Evolutionary conservation across 2,113 vertebrate species (phyloP), one percentile per base, ranked within the genome.

Genomic region (Puffinus mauretanicus): DNA sequence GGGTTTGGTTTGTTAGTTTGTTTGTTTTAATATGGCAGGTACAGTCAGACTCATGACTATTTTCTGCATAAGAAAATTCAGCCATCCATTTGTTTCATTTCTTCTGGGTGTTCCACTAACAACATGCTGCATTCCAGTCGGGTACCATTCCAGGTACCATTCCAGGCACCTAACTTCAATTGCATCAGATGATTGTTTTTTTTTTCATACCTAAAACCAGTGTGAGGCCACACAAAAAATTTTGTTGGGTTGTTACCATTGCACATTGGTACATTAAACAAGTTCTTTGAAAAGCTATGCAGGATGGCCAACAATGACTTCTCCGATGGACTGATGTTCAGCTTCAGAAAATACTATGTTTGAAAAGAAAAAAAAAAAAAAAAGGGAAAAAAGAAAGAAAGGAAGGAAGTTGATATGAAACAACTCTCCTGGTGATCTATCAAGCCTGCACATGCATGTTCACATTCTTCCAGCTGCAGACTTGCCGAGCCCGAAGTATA

Each of bases 311-410:
- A 52, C 51, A 69, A 22, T 5, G 2, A 52, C 82, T 79, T 79
- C 36, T 75, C 42, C 24, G 13, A 57, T 27, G 34, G 27, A 71
- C 55, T 78, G 29, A 54, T 22, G 19, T 27, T 55, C 60, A 83
- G 29, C 20, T 67, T 88, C 44, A 82, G 38, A 78, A 92, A 54
- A 72, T 4, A 51, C 7, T 24, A 10, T 3, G 3, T 70, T 73
- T 51, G 24, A 46, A 57, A 52, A 52, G 1, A 1, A 14, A 2
- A 12, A 7, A 6, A 19, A 19, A n/a, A n/a, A 4, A 7, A 18
- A 24, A 51, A 13, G 12, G 22, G 47, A 25, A 8, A 54, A 65
- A 51, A 44, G 1, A 1, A 13, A 2, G 13, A 14, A 6, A 4
- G 16, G 9, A 3, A 6, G 7, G 21, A 6, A 42, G 16, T 34